Percentiles rank a stretch among this genome's conserved stretches.
These are phyloP conservation scores for Clistopyga incitator DNA, from an alignment of 2,888 invertebrate genomes.

Conservation along the genomic window DNA sequence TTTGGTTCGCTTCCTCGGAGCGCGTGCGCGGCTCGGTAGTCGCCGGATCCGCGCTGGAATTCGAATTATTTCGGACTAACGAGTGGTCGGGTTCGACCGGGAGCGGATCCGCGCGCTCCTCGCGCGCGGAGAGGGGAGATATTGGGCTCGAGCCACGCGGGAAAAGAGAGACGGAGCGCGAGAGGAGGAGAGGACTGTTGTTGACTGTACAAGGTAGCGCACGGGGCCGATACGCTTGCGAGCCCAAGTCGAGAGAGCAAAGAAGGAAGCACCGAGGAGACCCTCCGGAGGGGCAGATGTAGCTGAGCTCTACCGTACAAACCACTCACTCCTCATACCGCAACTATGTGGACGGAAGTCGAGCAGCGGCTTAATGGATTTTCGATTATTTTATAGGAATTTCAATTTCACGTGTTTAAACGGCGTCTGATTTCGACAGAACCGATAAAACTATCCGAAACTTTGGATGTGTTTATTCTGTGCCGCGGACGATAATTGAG, in stretches of 20 bases:
- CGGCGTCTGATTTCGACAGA: no score
- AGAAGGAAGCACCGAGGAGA: not conserved
- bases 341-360: constrained; percentile 8
- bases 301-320: constrained; percentile 53
- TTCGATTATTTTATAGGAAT: no score
- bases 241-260: not conserved
- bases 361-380: no score
- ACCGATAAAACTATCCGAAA: no score
- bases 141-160: not conserved
- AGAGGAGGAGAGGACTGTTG: not conserved
- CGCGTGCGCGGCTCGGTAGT: constrained; percentile 19
- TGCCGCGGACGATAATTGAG: no score
- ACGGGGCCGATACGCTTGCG: constrained; percentile 3
- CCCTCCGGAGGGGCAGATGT: constrained; percentile 61
- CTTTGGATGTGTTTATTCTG: no score
- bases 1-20: not conserved
- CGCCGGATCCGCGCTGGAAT: constrained; percentile 65
- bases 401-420: no score
- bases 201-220: constrained; percentile 2
- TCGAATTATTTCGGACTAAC: constrained; percentile 69
- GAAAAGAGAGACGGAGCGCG: not conserved
- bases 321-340: constrained; percentile 17
- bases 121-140: constrained; percentile 39
- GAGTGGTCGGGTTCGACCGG: constrained; percentile 65
- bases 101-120: constrained; percentile 61